phyloP scores from a whole-genome alignment of 2,113 vertebrate species.

The Phaethornis superciliosus region DNA sequence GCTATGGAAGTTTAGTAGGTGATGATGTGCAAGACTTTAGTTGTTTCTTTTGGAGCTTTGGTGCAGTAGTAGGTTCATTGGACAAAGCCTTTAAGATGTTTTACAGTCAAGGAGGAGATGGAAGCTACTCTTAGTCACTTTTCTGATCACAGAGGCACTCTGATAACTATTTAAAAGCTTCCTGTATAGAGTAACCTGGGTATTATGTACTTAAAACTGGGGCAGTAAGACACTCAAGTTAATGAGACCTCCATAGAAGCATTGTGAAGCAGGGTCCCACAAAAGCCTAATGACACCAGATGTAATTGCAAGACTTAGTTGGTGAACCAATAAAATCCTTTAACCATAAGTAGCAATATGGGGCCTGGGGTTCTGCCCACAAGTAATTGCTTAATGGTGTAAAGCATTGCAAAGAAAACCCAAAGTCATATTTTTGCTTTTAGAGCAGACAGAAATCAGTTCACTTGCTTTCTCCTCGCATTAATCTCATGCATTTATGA shows the following conservation, averaged over 20 bases:
- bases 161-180: neutral
- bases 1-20: neutral
- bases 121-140: neutral
- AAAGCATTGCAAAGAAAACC: slow-evolving; percentile 57
- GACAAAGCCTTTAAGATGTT: neutral
- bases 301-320: slow-evolving; percentile 65
- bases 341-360: slow-evolving; percentile 64
- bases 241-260: slow-evolving; percentile 5
- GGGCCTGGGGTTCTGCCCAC: slow-evolving; percentile 62
- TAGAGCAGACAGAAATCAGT: slow-evolving; percentile 68
- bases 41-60: neutral
- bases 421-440: slow-evolving; percentile 67
- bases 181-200: neutral
- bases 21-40: neutral
- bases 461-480: slow-evolving; percentile 67
- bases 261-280: slow-evolving; percentile 2
- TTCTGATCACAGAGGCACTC: neutral
- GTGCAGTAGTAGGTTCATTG: neutral
- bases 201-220: neutral
- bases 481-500: slow-evolving; percentile 68
- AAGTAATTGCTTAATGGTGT: slow-evolving; percentile 67
- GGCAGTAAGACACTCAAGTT: neutral
- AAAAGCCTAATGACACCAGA: slow-evolving; percentile 25
- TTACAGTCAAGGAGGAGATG: neutral
- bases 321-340: slow-evolving; percentile 59